Conservation (phyloP, 2,888 invertebrate genomes). For the Morpho achilles region DNA sequence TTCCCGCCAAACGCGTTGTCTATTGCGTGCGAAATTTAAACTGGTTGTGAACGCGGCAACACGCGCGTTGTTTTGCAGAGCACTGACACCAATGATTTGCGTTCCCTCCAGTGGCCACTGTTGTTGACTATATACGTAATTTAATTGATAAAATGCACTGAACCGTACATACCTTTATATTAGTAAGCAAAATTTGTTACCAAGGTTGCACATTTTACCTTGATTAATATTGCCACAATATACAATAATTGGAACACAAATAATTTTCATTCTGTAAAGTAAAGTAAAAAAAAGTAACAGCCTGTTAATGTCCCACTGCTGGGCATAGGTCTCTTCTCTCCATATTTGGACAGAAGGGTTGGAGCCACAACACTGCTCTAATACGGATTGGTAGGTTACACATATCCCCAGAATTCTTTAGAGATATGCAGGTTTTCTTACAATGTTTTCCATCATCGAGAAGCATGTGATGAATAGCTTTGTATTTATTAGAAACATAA, state of each 20-base stretch:
- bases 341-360: too few species aligned
- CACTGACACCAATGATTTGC: conserved; percentile 44
- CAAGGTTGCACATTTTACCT: conserved; percentile 4
- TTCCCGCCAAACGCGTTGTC: conserved; percentile 51
- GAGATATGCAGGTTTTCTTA: too few species aligned
- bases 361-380: too few species aligned
- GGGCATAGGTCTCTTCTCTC: too few species aligned
- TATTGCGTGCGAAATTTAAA: conserved; percentile 40
- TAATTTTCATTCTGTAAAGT: too few species aligned
- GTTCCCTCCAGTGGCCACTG: conserved; percentile 37
- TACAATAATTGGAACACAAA: neutral
- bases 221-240: conserved; percentile 7
- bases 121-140: conserved; percentile 27
- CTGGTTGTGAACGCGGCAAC: conserved; percentile 46
- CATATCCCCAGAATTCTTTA: too few species aligned
- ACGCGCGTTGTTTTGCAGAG: conserved; percentile 43
- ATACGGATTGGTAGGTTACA: too few species aligned
- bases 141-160: conserved; percentile 29
- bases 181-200: conserved; percentile 1
- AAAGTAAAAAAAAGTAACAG: too few species aligned
- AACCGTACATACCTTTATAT: conserved; percentile 9
- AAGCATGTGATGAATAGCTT: too few species aligned
- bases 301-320: too few species aligned
- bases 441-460: too few species aligned
- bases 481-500: too few species aligned